Conservation (phyloP, 2,888 invertebrate genomes). For the Phortica magna region DNA sequence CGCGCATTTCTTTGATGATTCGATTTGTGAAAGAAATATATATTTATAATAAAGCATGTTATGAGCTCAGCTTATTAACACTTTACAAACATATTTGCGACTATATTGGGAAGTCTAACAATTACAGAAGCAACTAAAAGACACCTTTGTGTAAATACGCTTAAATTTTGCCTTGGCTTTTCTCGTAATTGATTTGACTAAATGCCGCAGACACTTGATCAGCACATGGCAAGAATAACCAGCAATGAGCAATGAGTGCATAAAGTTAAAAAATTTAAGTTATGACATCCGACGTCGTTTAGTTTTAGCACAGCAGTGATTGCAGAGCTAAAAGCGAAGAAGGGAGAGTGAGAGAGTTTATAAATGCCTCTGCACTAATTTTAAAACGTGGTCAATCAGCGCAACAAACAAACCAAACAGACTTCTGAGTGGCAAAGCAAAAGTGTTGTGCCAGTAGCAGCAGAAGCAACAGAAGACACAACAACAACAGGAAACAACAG, state of each 20-base stretch:
- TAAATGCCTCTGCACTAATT: conserved; percentile 58
- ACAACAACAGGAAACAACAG: conserved; percentile 53
- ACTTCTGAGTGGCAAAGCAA: conserved; percentile 20
- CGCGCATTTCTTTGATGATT: not conserved
- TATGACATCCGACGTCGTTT: conserved; percentile 49
- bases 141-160: conserved; percentile 13
- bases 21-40: not conserved
- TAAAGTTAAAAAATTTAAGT: conserved; percentile 41
- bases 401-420: not conserved
- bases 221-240: not conserved
- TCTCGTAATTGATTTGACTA: conserved; percentile 19
- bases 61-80: not conserved
- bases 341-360: not conserved
- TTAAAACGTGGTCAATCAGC: conserved; percentile 72
- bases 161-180: not conserved
- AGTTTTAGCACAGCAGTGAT: conserved; percentile 32
- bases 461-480: conserved; percentile 34
- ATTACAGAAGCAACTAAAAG: conserved; percentile 25
- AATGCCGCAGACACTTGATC: conserved; percentile 25
- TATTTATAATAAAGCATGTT: not conserved
- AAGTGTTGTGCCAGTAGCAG: conserved; percentile 33
- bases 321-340: not conserved
- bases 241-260: conserved; percentile 2
- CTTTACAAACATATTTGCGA: too few species aligned
- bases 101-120: not conserved